Percentiles rank a stretch among this genome's conserved stretches.
Evolutionary conservation across 2,797 vertebrate genomes (phyloP).

Genomic region (Danio tinwini): DNA sequence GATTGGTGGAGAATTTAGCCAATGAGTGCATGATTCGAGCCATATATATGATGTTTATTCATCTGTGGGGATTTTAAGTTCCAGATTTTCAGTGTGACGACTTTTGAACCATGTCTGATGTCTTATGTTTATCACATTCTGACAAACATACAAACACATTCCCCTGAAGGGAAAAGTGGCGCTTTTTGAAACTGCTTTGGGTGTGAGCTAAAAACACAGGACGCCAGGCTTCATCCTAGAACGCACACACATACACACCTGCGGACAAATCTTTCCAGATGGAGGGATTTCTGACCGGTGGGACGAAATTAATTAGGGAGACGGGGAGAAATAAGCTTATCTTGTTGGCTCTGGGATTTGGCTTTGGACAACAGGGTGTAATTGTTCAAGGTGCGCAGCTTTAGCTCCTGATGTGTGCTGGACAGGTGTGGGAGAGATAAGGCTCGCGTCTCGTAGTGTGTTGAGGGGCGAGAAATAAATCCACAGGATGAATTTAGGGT

Average conservation of each 20-base stretch:
- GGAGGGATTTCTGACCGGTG: conserved; percentile 45
- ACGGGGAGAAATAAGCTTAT: conserved; percentile 48
- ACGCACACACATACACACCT: conserved; percentile 9
- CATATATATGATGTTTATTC: no score
- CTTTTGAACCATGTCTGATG: not conserved
- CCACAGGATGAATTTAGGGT: conserved; percentile 38
- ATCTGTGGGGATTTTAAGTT: not conserved
- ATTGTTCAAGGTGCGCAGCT: conserved; percentile 56
- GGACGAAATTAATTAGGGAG: conserved; percentile 51
- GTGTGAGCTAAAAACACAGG: conserved; percentile 9
- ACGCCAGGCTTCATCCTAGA: not conserved
- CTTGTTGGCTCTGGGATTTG: conserved; percentile 54
- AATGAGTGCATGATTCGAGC: no score
- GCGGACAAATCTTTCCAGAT: conserved; percentile 41
- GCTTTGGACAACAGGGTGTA: conserved; percentile 56
- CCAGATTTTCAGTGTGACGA: not conserved
- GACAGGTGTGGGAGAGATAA: conserved; percentile 62
- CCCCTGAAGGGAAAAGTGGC: not conserved
- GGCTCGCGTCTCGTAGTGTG: conserved; percentile 31
- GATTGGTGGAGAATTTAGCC: no score
- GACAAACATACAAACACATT: not conserved
- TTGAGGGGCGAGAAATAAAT: conserved; percentile 46
- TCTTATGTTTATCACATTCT: not conserved
- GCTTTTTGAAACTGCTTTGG: not conserved
- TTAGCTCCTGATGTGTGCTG: conserved; percentile 50